Percentiles rank a stretch among this genome's conserved stretches.
Evolutionary conservation across 2,113 vertebrate species (phyloP).

Genomic region (Eira barbara): DNA sequence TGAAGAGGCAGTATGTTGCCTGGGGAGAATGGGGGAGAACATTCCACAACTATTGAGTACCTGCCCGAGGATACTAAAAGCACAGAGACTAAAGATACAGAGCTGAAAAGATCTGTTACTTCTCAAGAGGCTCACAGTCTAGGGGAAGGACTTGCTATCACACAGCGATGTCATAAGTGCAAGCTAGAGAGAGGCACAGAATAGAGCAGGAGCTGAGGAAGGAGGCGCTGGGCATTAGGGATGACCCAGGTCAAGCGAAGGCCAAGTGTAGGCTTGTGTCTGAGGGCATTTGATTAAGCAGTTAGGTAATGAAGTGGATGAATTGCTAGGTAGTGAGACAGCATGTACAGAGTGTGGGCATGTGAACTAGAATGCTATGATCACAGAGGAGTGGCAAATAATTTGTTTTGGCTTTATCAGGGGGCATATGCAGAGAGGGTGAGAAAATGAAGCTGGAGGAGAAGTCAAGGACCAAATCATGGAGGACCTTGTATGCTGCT

Average conservation of each 20-base stretch:
- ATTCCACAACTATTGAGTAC: constrained; percentile 13
- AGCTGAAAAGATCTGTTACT: not conserved
- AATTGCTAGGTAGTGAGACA: not conserved
- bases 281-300: not conserved
- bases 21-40: not conserved
- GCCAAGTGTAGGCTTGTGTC: not conserved
- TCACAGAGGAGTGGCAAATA: not conserved
- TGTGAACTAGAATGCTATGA: not conserved
- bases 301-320: not conserved
- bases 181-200: not conserved
- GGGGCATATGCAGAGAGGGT: not conserved
- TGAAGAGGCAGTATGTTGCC: not conserved
- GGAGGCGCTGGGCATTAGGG: not conserved
- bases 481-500: not conserved
- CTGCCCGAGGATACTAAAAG: not conserved
- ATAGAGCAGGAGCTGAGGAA: not conserved
- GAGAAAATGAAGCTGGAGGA: constrained; percentile 21
- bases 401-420: not conserved
- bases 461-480: not conserved
- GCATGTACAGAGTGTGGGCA: not conserved
- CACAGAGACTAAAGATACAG: not conserved
- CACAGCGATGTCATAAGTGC: not conserved
- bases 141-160: not conserved
- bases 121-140: not conserved
- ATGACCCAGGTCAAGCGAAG: not conserved